These are phyloP conservation scores for Onychomys torridus DNA, from an alignment of 2,797 vertebrate genomes.

Conservation along the genomic window DNA sequence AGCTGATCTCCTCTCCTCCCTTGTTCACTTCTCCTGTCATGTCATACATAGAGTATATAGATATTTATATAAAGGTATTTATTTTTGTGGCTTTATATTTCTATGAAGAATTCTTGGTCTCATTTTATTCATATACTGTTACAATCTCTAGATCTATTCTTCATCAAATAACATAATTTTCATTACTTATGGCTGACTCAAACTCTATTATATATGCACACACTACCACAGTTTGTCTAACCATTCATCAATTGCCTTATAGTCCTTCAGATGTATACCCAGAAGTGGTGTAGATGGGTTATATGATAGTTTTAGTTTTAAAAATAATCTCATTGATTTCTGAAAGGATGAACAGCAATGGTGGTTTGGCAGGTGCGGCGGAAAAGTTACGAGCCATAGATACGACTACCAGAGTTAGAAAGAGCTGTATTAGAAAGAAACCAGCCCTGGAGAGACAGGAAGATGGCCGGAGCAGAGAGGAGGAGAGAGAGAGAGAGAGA, in stretches of 20 bases:
- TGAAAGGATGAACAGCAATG: too few relatives aligned
- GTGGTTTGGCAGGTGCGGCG: too few relatives aligned
- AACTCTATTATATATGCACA: neutral
- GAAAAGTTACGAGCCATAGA: too few relatives aligned
- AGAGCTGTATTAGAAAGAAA: too few relatives aligned
- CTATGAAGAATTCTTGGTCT: neutral
- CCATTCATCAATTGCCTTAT: neutral
- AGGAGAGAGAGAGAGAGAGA: too few relatives aligned
- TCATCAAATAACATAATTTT: neutral
- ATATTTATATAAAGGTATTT: neutral
- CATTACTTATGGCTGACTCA: neutral
- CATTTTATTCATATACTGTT: neutral
- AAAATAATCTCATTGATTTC: too few relatives aligned
- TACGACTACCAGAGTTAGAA: too few relatives aligned
- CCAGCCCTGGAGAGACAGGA: too few relatives aligned
- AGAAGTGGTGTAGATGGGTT: neutral
- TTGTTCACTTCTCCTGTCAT: neutral
- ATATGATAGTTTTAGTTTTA: neutral
- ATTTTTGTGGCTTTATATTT: neutral
- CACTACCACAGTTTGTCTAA: neutral
- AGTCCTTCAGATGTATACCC: too few relatives aligned
- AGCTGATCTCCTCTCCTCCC: too few relatives aligned
- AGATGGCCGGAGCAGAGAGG: too few relatives aligned
- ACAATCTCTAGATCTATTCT: neutral
- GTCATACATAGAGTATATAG: neutral